Evolutionary conservation across 2,888 invertebrate species (phyloP).

Genomic region (Thymelicus acteon): DNA sequence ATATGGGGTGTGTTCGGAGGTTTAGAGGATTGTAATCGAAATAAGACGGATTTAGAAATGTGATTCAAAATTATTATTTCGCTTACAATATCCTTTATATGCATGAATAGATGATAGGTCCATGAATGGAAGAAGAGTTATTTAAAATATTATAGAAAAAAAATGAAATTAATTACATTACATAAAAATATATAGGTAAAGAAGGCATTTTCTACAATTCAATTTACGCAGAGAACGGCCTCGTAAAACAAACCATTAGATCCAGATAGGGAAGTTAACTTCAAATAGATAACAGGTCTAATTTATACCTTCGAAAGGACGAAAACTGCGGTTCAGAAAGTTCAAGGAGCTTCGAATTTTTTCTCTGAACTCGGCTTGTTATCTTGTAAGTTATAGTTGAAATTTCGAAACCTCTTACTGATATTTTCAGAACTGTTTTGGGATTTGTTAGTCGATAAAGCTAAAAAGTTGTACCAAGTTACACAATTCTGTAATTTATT

Average conservation of each 20-base stretch:
- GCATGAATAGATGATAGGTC: no score
- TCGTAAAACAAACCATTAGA: constrained; percentile 61
- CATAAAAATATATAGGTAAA: neutral
- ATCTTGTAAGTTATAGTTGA: constrained; percentile 42
- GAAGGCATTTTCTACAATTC: constrained; percentile 48
- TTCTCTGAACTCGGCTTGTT: constrained; percentile 47
- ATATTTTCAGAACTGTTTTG: constrained; percentile 9
- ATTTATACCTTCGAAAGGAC: constrained; percentile 62
- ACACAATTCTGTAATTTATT: neutral
- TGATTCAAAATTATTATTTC: no score
- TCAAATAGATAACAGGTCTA: constrained; percentile 69
- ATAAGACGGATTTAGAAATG: neutral
- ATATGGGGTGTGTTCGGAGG: neutral
- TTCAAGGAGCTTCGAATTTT: constrained; percentile 54
- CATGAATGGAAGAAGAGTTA: no score
- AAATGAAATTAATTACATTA: no score
- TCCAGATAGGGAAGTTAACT: constrained; percentile 62
- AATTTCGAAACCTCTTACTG: constrained; percentile 19
- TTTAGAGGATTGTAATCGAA: neutral
- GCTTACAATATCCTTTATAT: no score
- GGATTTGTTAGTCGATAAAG: constrained; percentile 16
- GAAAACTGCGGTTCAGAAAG: constrained; percentile 55
- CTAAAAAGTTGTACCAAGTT: neutral
- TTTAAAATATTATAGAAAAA: no score
- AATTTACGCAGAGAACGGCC: constrained; percentile 61